phyloP scores from a whole-genome alignment of 1,140 invertebrate species.

The Grapholita molesta region DNA sequence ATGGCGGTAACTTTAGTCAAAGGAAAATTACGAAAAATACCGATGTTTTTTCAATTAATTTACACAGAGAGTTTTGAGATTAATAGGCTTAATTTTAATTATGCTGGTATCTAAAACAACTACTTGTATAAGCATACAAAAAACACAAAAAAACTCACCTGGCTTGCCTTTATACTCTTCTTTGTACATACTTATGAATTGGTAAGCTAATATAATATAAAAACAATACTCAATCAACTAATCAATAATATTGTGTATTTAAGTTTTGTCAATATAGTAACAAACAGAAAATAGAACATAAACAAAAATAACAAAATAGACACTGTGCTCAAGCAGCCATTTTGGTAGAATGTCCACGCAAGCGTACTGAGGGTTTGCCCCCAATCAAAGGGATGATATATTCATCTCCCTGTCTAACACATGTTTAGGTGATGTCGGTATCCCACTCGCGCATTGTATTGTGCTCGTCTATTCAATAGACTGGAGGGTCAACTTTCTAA shows the following conservation, averaged over 20 bases:
- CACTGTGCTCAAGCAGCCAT: conserved; percentile 59
- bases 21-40: too few relatives aligned
- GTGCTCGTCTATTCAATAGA: conserved; percentile 45
- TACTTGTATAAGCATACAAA: too few relatives aligned
- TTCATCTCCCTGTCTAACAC: conserved; percentile 31
- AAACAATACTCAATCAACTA: background rate
- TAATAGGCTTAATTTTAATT: too few relatives aligned
- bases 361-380: conserved; percentile 46
- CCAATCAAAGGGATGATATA: conserved; percentile 46
- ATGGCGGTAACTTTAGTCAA: background rate
- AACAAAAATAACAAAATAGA: conserved; percentile 39
- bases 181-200: too few relatives aligned
- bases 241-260: too few relatives aligned
- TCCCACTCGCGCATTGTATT: conserved; percentile 41
- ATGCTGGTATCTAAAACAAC: too few relatives aligned
- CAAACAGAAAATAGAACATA: background rate
- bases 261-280: background rate
- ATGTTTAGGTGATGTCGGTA: background rate
- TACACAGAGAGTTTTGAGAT: too few relatives aligned
- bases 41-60: too few relatives aligned
- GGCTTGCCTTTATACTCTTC: too few relatives aligned
- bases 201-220: background rate
- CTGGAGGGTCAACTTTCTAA: conserved; percentile 46
- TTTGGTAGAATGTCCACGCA: conserved; percentile 58
- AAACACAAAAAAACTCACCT: too few relatives aligned